Evolutionary conservation across 2,888 invertebrate genomes (phyloP).

Genomic region (Cataglyphis cursor): DNA sequence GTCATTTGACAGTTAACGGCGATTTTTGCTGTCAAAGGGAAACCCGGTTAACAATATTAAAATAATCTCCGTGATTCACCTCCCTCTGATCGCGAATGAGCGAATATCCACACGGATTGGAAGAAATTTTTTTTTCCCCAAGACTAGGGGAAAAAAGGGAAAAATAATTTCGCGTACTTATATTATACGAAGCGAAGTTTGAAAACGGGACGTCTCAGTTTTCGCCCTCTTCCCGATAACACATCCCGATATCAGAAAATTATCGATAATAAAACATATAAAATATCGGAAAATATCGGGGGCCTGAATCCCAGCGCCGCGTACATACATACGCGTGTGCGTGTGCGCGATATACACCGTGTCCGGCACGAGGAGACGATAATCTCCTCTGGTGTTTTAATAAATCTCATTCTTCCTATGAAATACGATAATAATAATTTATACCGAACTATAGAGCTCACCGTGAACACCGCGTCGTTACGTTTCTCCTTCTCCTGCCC

Average conservation of each 20-base stretch:
- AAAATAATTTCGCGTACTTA: constrained; percentile 13
- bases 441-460: constrained; percentile 85
- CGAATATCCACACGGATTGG: background rate
- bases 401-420: constrained; percentile 84
- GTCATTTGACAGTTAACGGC: constrained; percentile 17
- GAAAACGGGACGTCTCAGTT: background rate
- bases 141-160: background rate
- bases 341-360: constrained; percentile 76
- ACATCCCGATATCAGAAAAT: constrained; percentile 35
- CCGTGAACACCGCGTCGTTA: constrained; percentile 76
- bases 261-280: constrained; percentile 35
- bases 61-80: constrained; percentile 26
- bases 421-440: constrained; percentile 86
- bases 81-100: constrained; percentile 15
- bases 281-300: constrained; percentile 4
- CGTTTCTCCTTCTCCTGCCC: background rate
- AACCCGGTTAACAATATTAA: constrained; percentile 27
- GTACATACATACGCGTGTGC: constrained; percentile 1
- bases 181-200: background rate
- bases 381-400: constrained; percentile 83
- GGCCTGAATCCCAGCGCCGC: constrained; percentile 41
- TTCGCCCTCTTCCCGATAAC: constrained; percentile 6
- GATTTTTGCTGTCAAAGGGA: constrained; percentile 28
- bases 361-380: constrained; percentile 77
- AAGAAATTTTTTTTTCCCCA: too few relatives aligned